Evolutionary conservation across 2,113 vertebrate species (phyloP), one percentile per base, ranked within the genome.

Genomic region (Notothenia rossii): DNA sequence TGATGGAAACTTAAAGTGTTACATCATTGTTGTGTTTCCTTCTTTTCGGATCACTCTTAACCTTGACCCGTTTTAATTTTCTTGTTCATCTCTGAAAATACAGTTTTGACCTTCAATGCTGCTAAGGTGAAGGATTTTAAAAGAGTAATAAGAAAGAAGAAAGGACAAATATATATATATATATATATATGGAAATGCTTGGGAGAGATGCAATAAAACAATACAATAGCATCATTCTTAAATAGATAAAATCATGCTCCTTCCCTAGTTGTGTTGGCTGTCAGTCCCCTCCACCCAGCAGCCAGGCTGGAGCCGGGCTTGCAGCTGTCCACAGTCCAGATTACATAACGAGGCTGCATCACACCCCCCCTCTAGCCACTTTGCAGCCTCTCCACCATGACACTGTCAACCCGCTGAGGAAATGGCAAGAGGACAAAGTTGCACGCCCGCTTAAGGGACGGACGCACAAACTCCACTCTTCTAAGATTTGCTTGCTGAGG

Each of bases 271-370:
- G 33, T 17, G 51, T 75, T 80, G 75, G 63, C 64, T 78, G 86
- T 82, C 82, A 74, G 54, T 62, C 43, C 43, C 74, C 67, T 79
- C 49, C 83, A 36, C 53, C 75, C 75, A 60, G 75, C 71, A 91
- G 88, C 82, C 88, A 72, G 55, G 67, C 85, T 83, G 81, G 76
- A 87, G 83, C 80, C 72, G 14, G 81, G 66, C 88, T 83, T 17
- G 79, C 88, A 92, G 91, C 88, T 91, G 89, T 91, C 89, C 85
- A 80, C 81, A 75, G 75, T 79, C 68, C 84, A 62, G 67, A 62
- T 94, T 91, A 90, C 87, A 87, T 92, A 93, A 92, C 83, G 20
- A 73, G 81, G 68, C 87, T 85, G 72, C 80, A 89, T 86, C 81
- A 73, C 67, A 79, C 53, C 79, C 63, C 70, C 75, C 79, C 74